Evolutionary conservation across 1,140 invertebrate genomes (phyloP).

Genomic region (Spodoptera litura): DNA sequence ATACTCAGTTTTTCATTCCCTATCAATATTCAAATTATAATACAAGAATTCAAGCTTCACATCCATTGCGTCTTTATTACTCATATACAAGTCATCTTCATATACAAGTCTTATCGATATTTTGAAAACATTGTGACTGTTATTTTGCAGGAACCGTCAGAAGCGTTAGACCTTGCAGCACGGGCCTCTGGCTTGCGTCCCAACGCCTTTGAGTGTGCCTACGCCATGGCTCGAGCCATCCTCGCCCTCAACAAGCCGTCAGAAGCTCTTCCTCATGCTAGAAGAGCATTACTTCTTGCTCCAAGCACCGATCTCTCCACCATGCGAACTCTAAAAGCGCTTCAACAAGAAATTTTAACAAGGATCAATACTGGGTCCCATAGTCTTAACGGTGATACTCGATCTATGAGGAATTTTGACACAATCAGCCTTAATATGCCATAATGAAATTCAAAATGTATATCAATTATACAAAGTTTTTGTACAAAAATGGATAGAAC

Average conservation of each 20-base stretch:
- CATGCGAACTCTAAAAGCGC: constrained; percentile 70
- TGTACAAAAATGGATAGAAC: constrained; percentile 24
- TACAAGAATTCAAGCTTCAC: too few species aligned
- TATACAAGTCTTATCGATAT: too few species aligned
- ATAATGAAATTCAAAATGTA: constrained; percentile 49
- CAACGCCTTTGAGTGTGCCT: constrained; percentile 96
- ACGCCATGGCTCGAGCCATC: constrained; percentile 95
- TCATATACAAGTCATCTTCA: too few species aligned
- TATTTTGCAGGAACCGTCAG: constrained; percentile 89
- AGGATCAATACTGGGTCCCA: constrained; percentile 73
- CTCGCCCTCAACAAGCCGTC: constrained; percentile 88
- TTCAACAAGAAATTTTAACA: constrained; percentile 76
- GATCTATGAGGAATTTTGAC: constrained; percentile 77
- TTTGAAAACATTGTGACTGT: too few species aligned
- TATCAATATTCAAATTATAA: too few species aligned
- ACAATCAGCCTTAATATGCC: constrained; percentile 81
- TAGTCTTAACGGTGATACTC: constrained; percentile 68
- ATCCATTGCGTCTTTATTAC: too few species aligned
- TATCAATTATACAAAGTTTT: background rate
- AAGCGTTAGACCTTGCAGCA: constrained; percentile 94
- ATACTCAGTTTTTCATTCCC: too few species aligned
- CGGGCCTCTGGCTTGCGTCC: constrained; percentile 93
- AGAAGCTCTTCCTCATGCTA: constrained; percentile 86
- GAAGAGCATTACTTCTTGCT: constrained; percentile 82
- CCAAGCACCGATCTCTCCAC: constrained; percentile 70